phyloP scores from a whole-genome alignment of 1,140 invertebrate genomes.

The Sinella curviseta region DNA sequence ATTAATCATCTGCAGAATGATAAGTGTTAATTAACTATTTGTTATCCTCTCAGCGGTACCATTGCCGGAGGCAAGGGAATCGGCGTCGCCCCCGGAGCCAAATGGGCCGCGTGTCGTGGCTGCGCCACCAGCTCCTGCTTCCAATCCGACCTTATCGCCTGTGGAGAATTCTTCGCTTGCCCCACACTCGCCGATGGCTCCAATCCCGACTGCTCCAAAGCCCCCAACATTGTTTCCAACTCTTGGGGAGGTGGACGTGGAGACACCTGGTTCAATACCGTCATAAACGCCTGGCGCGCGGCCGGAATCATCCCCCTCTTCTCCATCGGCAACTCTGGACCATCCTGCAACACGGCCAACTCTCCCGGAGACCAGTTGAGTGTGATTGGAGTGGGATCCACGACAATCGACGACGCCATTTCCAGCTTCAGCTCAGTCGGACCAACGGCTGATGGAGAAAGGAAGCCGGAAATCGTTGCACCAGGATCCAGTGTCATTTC shows the following conservation, averaged over 20 bases:
- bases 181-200: conserved; percentile 30
- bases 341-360: background rate
- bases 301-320: conserved; percentile 21
- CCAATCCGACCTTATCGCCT: background rate
- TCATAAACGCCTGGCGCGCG: background rate
- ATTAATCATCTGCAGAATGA: background rate
- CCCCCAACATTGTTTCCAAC: conserved; percentile 29
- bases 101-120: no score
- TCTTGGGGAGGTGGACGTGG: conserved; percentile 25
- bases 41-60: background rate
- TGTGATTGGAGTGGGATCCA: background rate
- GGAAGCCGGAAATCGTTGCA: background rate
- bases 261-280: background rate
- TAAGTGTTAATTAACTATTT: background rate
- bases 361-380: background rate
- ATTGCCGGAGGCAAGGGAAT: background rate
- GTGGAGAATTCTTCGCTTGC: conserved; percentile 33
- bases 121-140: background rate
- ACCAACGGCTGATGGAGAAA: background rate
- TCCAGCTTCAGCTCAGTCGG: background rate
- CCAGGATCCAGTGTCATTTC: no score
- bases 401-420: background rate
- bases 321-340: conserved; percentile 3
- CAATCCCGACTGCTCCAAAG: conserved; percentile 32
- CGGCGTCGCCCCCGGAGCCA: background rate